These are phyloP conservation scores for Hydrozoanthus tunicans DNA, from an alignment of 64 coral and sea anemone species.

Conservation along the genomic window DNA sequence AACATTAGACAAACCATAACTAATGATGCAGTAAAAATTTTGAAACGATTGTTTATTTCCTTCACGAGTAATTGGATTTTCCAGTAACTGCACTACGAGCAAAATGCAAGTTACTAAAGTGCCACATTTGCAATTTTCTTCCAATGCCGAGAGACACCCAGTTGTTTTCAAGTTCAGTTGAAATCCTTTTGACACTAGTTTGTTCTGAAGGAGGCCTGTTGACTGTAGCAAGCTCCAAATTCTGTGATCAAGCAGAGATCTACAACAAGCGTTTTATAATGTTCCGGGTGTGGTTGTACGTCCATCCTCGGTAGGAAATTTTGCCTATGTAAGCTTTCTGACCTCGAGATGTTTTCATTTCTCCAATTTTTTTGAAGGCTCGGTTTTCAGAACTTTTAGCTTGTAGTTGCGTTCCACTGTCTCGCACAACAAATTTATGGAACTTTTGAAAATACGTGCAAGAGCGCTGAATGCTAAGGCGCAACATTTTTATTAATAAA, in stretches of 20 bases:
- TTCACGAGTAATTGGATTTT: constrained; percentile 23
- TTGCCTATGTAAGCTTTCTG: not conserved
- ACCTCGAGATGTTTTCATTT: not conserved
- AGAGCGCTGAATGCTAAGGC: constrained; percentile 6
- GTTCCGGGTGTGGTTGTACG: not conserved
- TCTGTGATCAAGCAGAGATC: not conserved
- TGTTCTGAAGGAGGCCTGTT: constrained; percentile 26
- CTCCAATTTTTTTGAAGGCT: not conserved
- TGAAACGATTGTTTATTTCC: constrained; percentile 22
- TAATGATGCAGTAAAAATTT: constrained; percentile 30
- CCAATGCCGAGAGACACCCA: not conserved
- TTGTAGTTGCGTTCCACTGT: constrained; percentile 32
- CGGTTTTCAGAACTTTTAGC: constrained; percentile 9
- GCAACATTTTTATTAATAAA: not conserved
- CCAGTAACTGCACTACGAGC: constrained; percentile 23
- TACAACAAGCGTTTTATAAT: constrained; percentile 8
- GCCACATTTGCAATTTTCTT: constrained; percentile 47
- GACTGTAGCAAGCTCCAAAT: constrained; percentile 16
- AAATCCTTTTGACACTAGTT: constrained; percentile 37
- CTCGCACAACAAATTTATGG: constrained; percentile 5
- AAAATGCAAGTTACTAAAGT: constrained; percentile 36
- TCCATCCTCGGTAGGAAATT: not conserved
- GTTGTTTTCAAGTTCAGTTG: constrained; percentile 25
- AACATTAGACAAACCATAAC: constrained; percentile 20
- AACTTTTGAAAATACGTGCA: constrained; percentile 3